Base-by-base conservation (phyloP, 2,113 vertebrate genomes). In the Ascaphus truei region DNA sequence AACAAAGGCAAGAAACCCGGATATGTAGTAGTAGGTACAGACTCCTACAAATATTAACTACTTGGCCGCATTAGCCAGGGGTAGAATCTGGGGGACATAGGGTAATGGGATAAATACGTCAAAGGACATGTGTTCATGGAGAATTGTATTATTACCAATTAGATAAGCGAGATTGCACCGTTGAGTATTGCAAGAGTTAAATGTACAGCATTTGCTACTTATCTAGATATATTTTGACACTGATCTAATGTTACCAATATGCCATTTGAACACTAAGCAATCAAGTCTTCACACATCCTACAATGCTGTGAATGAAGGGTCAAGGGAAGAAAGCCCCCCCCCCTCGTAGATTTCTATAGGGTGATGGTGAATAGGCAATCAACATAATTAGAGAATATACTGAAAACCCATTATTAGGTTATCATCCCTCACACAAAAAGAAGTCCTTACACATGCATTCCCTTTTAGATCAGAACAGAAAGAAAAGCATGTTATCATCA, bases 361-460 rank as follows among this genome's bases (percentile, higher is more conserved):
- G 30, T 18, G 23, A 41, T n/a, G 60, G 66, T 69, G 43, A 59
- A 69, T 58, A 43, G 66, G 55, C 66, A 69, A 69, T 69, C 66
- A 69, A 16, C 66, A 18, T 60, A 56, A 69, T 56, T 59, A 59
- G 55, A 26, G 39, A 69, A 47, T 26, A 16, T 10, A 15, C 41
- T 18, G 12, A 37, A 69, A 43, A 31, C 55, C 66, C 39, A 51
- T 59, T 25, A 69, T 69, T 69, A 69, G 50, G 55, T 59, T 36
- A 69, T 50, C 43, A 26, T 16, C 30, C 41, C 43, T 37, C 23
- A 45, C 33, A 33, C 53, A 68, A 68, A 69, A 68, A 59, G 43
- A 29, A 10, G 43, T 26, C 45, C 30, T 51, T 47, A 10, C 22
- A 22, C 55, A 39, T 23, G 30, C 55, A 12, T 29, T 20, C 23